phyloP scores from a whole-genome alignment of 2,113 vertebrate species.

The Pimephales promelas region DNA sequence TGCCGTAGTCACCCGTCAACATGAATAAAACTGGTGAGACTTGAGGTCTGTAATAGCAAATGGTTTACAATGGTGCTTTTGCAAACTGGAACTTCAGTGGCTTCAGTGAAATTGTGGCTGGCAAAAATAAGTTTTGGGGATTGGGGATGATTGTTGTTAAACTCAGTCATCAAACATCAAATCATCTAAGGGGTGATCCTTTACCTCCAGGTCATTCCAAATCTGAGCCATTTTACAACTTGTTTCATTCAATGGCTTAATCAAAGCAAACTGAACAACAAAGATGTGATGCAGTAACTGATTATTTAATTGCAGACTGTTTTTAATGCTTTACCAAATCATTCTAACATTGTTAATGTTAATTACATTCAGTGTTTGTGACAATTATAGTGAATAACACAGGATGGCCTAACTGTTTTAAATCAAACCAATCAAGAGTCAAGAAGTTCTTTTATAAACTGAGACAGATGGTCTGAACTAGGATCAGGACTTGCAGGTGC shows the following conservation, averaged over 20 bases:
- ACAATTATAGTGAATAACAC: not conserved
- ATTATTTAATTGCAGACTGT: conserved; percentile 3
- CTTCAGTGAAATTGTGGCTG: not conserved
- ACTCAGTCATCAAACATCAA: not conserved
- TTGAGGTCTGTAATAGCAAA: not conserved
- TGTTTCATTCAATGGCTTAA: conserved; percentile 43
- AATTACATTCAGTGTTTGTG: not conserved
- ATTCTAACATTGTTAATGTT: not conserved
- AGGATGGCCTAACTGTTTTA: not conserved
- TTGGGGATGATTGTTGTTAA: not conserved
- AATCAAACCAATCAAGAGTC: conserved; percentile 6
- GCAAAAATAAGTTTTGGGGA: too few relatives aligned
- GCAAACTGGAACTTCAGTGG: not conserved
- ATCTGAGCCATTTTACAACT: conserved; percentile 39
- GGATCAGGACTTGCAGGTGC: not conserved
- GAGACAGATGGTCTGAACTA: not conserved
- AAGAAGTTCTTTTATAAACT: not conserved
- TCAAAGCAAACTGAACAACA: conserved; percentile 47
- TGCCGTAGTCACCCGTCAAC: not conserved
- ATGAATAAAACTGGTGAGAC: not conserved
- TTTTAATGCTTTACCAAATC: not conserved
- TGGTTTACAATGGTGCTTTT: not conserved
- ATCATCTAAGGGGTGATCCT: not conserved
- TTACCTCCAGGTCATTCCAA: conserved; percentile 44
- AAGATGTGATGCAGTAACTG: conserved; percentile 3